These are phyloP conservation scores for Metopolophium dirhodum DNA, from an alignment of 1,140 invertebrate species.

Conservation along the genomic window DNA sequence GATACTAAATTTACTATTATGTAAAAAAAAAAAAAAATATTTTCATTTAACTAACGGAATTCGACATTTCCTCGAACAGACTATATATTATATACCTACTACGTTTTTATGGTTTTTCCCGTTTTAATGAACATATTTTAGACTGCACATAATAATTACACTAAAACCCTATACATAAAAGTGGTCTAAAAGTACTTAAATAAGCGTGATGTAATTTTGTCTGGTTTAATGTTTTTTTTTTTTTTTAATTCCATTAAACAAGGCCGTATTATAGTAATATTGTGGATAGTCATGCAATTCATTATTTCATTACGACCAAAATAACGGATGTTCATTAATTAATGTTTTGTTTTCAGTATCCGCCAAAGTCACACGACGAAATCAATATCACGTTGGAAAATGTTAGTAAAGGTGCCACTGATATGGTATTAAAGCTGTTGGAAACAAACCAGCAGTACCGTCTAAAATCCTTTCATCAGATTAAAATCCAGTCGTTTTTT, in stretches of 20 bases:
- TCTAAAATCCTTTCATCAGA: slow-evolving; percentile 19
- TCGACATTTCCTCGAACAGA: background rate
- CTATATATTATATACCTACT: too few relatives aligned
- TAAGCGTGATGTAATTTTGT: background rate
- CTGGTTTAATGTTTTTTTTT: slow-evolving; percentile 8
- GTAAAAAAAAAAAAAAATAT: background rate
- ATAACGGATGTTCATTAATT: slow-evolving; percentile 14
- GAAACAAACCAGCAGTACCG: slow-evolving; percentile 25
- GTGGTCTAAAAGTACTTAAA: background rate
- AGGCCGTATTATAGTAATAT: background rate
- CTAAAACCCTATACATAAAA: background rate
- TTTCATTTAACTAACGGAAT: background rate
- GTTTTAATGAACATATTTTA: slow-evolving; percentile 14
- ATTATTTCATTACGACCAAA: background rate
- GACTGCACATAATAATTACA: background rate
- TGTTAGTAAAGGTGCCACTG: background rate
- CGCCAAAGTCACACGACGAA: slow-evolving; percentile 18
- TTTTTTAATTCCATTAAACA: slow-evolving; percentile 28
- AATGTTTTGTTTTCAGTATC: slow-evolving; percentile 43
- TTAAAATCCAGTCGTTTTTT: slow-evolving; percentile 41
- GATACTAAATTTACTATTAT: background rate
- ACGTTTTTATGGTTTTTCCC: background rate
- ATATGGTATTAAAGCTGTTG: slow-evolving; percentile 1
- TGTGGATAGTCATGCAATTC: slow-evolving; percentile 11
- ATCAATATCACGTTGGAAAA: background rate